phyloP scores from a whole-genome alignment of 2,797 vertebrate genomes.

The Sebastes oblongus region DNA sequence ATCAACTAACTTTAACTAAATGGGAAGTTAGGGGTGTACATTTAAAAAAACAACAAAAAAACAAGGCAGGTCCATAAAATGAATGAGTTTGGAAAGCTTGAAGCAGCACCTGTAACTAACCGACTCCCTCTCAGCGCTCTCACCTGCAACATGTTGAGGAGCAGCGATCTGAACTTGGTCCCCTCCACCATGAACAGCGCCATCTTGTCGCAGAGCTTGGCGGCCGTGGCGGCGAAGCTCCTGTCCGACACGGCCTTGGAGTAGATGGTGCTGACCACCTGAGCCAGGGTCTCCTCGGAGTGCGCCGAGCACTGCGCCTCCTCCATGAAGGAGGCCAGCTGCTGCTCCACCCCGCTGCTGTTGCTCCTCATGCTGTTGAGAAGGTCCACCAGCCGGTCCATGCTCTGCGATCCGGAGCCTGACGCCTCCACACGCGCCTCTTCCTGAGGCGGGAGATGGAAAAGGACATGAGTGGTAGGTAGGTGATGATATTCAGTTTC shows the following conservation, averaged over 20 bases:
- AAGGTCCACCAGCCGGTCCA: slow-evolving; percentile 94
- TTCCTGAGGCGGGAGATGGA: slow-evolving; percentile 79
- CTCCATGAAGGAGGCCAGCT: slow-evolving; percentile 95
- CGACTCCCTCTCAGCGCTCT: slow-evolving; percentile 7
- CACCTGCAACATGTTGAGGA: slow-evolving; percentile 98
- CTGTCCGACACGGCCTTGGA: slow-evolving; percentile 92
- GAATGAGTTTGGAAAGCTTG: not conserved
- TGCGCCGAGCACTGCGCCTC: slow-evolving; percentile 93
- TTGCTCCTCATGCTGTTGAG: slow-evolving; percentile 97
- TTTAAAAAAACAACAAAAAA: not conserved
- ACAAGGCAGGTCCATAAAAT: not conserved
- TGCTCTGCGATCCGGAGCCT: slow-evolving; percentile 81
- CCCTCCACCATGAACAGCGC: slow-evolving; percentile 98
- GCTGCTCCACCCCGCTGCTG: slow-evolving; percentile 91
- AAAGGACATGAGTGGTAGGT: not conserved
- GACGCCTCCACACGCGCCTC: slow-evolving; percentile 83
- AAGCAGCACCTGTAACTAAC: not conserved
- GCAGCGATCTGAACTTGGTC: slow-evolving; percentile 96
- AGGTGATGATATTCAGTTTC: not conserved
- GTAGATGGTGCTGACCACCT: slow-evolving; percentile 94
- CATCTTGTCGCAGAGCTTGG: slow-evolving; percentile 97
- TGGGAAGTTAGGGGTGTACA: not conserved
- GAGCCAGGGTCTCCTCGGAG: slow-evolving; percentile 91
- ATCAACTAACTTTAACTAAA: not conserved
- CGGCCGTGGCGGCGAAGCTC: slow-evolving; percentile 94